Evolutionary conservation across 2,113 vertebrate genomes (phyloP), one percentile per base, ranked within the genome.

Genomic region (Lynx canadensis): DNA sequence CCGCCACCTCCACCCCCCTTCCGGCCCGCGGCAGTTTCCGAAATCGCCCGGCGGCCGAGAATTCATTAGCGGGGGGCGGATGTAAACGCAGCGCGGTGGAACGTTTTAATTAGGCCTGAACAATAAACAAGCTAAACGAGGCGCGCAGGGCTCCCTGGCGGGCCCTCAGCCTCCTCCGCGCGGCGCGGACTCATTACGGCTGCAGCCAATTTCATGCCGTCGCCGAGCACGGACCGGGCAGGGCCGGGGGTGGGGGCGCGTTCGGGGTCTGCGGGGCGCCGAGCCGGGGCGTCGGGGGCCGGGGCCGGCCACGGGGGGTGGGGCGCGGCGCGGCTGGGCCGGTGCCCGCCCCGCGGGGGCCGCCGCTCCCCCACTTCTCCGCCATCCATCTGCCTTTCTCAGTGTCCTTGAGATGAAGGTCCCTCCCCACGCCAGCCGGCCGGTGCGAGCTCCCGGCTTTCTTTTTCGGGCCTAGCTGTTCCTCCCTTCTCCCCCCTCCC

Each of bases 31-130:
- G 98, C 97, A 84, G 96, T 97, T 98, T 98, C 97, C 82, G 97
- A 97, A 97, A 97, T 96, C 97, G 95, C 98, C 97, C 97, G 96
- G 96, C 96, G 97, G 98, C 97, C 41, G 97, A 94, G 98, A 98
- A 98, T 99, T 99, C 98, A 98, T 99, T 98, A 99, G 98, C 97
- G 95, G 98, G 98, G 98, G 98, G 97, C 97, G 97, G 98, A 98
- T 98, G 98, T 98, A 98, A 98, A 98, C 97, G 98, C 98, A 98
- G 98, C 97, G 98, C 98, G 97, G 98, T 98, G 98, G 98, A 99
- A 98, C 98, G 98, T 99, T 98, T 99, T 99, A 99, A 99, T 99
- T 99, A 99, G 98, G 98, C 98, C 98, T 98, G 98, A 99, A 99
- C 98, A 98, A 99, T 99, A 99, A 99, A 99, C 98, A 99, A 98